Evolutionary conservation across 2,797 vertebrate species (phyloP).

Genomic region (Premnoplex brunnescens): DNA sequence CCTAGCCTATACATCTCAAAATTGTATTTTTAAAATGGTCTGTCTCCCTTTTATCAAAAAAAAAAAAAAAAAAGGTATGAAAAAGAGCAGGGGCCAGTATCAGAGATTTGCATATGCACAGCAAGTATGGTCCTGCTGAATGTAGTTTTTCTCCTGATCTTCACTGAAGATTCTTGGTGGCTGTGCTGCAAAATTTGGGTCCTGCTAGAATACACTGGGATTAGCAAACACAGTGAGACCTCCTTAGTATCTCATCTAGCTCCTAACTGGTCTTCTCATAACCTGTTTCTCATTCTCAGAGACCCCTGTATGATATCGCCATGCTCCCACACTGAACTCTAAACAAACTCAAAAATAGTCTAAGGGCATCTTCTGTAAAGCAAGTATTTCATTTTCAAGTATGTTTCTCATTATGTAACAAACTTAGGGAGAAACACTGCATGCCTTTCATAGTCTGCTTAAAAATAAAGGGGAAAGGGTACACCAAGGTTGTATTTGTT

Average conservation of each 20-base stretch:
- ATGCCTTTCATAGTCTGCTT: background rate
- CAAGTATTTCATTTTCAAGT: background rate
- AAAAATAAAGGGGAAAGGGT: background rate
- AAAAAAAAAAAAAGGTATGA: background rate
- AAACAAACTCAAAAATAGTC: background rate
- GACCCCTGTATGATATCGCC: rapidly evolving
- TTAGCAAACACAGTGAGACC: background rate
- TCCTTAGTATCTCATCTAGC: background rate
- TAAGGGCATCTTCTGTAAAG: background rate
- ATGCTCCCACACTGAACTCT: background rate
- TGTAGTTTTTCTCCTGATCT: background rate
- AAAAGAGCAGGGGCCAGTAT: background rate
- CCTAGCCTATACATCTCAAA: background rate
- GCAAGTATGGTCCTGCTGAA: background rate
- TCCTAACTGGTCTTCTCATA: background rate
- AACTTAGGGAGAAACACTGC: background rate
- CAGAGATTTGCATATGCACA: background rate
- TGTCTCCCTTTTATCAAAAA: background rate
- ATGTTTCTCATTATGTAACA: background rate
- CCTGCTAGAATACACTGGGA: background rate
- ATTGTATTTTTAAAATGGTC: background rate
- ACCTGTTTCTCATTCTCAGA: background rate
- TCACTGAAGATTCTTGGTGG: background rate
- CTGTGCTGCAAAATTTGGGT: background rate
- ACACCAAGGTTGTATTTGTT: background rate